These are phyloP conservation scores for Salminus brasiliensis DNA, from an alignment of 2,113 vertebrate genomes.

Conservation along the genomic window DNA sequence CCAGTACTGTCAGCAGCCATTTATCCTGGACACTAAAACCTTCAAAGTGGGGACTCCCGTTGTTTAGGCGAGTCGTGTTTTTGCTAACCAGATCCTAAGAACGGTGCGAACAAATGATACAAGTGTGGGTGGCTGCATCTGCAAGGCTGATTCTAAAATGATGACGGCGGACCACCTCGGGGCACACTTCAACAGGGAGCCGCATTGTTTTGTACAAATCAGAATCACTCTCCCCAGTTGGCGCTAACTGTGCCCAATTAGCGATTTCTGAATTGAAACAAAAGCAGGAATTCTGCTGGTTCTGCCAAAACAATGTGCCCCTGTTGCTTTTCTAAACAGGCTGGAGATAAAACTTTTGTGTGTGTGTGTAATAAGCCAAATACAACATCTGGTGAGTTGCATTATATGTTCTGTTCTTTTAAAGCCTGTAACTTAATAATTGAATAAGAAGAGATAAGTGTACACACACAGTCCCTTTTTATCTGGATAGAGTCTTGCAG, in stretches of 20 bases:
- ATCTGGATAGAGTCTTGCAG: constrained; percentile 16
- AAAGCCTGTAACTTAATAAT: constrained; percentile 35
- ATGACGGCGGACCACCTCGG: constrained; percentile 27
- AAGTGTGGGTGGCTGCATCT: neutral
- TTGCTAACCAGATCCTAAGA: constrained; percentile 6
- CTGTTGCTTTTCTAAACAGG: constrained; percentile 9
- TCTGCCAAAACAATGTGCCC: constrained; percentile 26
- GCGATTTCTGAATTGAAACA: constrained; percentile 37
- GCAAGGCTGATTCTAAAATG: constrained; percentile 28
- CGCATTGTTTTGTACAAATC: constrained; percentile 29
- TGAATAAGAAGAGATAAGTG: constrained; percentile 37
- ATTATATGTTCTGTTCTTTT: constrained; percentile 10
- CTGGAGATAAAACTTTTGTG: constrained; percentile 23
- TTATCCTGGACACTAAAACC: constrained; percentile 2
- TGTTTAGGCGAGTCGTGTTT: neutral
- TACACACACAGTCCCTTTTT: constrained; percentile 5
- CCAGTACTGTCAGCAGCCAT: neutral
- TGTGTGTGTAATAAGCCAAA: constrained; percentile 14
- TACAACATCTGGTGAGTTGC: constrained; percentile 41
- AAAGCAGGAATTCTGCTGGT: constrained; percentile 23
- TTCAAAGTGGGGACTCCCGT: neutral
- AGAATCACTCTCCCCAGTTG: constrained; percentile 25
- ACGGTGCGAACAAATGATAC: neutral
- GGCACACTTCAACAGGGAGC: constrained; percentile 24
- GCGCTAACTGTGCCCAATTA: constrained; percentile 27